phyloP scores from a whole-genome alignment of 2,888 invertebrate species.

The Pyrrhosoma nymphula region DNA sequence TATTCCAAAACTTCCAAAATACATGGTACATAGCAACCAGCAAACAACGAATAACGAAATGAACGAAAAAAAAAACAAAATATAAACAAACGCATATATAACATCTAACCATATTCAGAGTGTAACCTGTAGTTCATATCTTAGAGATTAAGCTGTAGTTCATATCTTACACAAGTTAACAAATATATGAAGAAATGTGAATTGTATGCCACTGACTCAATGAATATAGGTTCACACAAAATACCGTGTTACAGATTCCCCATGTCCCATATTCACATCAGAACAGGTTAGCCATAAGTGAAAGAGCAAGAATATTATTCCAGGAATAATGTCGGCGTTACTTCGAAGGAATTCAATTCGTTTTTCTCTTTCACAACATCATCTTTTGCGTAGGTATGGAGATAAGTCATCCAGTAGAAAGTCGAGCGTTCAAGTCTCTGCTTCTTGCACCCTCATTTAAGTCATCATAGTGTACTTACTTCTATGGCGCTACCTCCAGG shows the following conservation, averaged over 20 bases:
- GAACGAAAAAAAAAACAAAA: too few species aligned
- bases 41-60: too few species aligned
- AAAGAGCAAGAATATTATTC: neutral
- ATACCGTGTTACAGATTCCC: neutral
- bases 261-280: neutral
- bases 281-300: neutral
- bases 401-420: neutral
- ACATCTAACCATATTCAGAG: too few species aligned
- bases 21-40: too few species aligned
- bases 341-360: neutral
- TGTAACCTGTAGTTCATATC: too few species aligned
- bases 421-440: slow-evolving; percentile 45
- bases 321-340: neutral
- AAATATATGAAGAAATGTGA: too few species aligned
- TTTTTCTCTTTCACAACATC: slow-evolving; percentile 26
- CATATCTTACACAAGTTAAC: too few species aligned
- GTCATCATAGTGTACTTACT: neutral
- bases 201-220: neutral
- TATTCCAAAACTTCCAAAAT: too few species aligned
- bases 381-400: slow-evolving; percentile 13
- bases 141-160: too few species aligned
- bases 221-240: neutral
- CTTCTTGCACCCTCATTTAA: neutral
- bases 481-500: neutral
- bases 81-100: too few species aligned